Conservation (phyloP, 2,888 invertebrate genomes). For the Mesoligia furuncula region DNA sequence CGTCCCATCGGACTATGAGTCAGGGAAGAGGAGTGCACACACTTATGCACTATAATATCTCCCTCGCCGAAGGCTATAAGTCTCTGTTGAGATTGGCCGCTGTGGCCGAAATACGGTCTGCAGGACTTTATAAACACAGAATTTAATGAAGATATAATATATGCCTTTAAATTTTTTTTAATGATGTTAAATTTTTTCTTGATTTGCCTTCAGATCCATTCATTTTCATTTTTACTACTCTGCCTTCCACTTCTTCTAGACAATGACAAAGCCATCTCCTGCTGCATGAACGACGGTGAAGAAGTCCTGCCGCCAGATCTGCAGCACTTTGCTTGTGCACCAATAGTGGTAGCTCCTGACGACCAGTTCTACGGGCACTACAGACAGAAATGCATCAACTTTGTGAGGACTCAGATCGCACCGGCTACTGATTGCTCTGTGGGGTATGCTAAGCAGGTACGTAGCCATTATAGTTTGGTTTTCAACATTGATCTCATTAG, state of each 20-base stretch:
- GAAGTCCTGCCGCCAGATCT: conserved; percentile 85
- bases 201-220: not conserved
- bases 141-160: too few species aligned
- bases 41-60: too few species aligned
- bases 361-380: conserved; percentile 92
- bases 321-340: conserved; percentile 93
- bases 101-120: too few species aligned
- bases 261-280: conserved; percentile 93
- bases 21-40: too few species aligned
- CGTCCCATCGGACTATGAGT: too few species aligned
- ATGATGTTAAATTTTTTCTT: not conserved
- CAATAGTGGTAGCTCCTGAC: conserved; percentile 90
- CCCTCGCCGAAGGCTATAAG: too few species aligned
- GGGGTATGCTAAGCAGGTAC: conserved; percentile 92
- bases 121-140: too few species aligned
- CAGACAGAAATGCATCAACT: conserved; percentile 92
- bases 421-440: conserved; percentile 92
- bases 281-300: conserved; percentile 92
- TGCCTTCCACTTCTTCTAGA: conserved; percentile 79
- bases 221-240: not conserved
- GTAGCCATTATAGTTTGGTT: not conserved
- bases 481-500: too few species aligned
- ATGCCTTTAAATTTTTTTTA: not conserved
- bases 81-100: too few species aligned
- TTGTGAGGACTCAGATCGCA: conserved; percentile 92